Base-by-base conservation (phyloP, 2,888 invertebrate genomes). In the Charanyca ferruginea region DNA sequence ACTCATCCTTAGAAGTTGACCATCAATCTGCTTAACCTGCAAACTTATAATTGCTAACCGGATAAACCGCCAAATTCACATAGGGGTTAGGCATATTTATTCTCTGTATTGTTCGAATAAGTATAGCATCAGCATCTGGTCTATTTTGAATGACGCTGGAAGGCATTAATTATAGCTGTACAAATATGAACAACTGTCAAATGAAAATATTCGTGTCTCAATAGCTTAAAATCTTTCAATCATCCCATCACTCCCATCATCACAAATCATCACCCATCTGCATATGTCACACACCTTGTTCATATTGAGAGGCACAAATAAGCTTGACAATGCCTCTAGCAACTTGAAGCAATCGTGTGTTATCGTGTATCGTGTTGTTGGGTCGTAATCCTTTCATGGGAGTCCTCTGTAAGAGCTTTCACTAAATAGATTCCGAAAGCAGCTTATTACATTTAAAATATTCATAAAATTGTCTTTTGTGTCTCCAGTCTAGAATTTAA, bases 111-210 rank as follows among this genome's bases (percentile, higher is more conserved):
- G 55, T 32, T 16, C 44, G 18, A 44, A 8, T 55, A 22, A 55
- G 20, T 9, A 45, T 55, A 32, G 13, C 32, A 16, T 28, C 5
- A 55, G 44, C 44, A 55, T 55, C 55, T 13, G 44, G 44, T 22
- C 55, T 55, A 45, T 55, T 55, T 22, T 32, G 20, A 51, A 35
- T 35, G 23, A 44, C 32, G 44, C 32, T 55, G 55, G 20, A 55
- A 45, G 6, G 44, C 55, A 55, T 55, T 55, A 20, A 55, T 55
- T 32, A 55, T 32, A 16, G 13, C 32, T 55, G 55, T 44, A 45
- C 55, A 55, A 45, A 45, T 28, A 32, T 32, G 55, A 45, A 55
- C 4, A 55, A 23, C 53, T 25, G 42, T 42, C 18, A 44, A 20
- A 54, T 54, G 25, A 55, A 55, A 55, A 32, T 45, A 55, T 45